A percentile compares a stretch with the other conserved stretches of the same genome.
These are phyloP conservation scores for Artibeus jamaicensis DNA, from an alignment of 2,797 vertebrate genomes.

Conservation along the genomic window DNA sequence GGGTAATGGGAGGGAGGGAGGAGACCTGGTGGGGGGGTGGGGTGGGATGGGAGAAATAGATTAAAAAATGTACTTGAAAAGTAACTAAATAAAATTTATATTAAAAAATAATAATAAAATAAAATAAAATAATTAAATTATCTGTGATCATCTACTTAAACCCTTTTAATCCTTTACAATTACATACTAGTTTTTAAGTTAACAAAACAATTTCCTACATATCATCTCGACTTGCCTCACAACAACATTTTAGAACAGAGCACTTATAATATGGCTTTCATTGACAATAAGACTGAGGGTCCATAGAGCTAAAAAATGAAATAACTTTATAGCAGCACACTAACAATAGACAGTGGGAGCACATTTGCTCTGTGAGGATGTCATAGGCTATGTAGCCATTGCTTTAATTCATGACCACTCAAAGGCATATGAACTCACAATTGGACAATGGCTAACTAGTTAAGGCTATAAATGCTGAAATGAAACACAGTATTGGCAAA, in stretches of 20 bases:
- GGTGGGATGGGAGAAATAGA: no score
- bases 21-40: no score
- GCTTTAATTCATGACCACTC: background rate
- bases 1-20: no score
- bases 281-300: background rate
- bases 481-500: background rate
- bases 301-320: background rate
- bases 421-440: background rate
- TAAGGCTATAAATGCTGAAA: fast-evolving
- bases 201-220: background rate
- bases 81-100: no score
- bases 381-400: fast-evolving
- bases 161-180: background rate
- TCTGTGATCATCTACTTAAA: background rate
- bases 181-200: background rate
- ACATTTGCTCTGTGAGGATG: background rate
- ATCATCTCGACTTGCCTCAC: background rate
- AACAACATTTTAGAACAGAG: background rate
- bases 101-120: no score
- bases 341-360: background rate
- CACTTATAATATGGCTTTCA: background rate
- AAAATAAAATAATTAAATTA: no score
- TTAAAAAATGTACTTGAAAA: no score
- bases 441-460: fast-evolving
- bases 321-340: background rate